Base-by-base conservation (phyloP, 37 sponge, comb jelly and placozoan genomes). In the Dysidea cf. avara region DNA sequence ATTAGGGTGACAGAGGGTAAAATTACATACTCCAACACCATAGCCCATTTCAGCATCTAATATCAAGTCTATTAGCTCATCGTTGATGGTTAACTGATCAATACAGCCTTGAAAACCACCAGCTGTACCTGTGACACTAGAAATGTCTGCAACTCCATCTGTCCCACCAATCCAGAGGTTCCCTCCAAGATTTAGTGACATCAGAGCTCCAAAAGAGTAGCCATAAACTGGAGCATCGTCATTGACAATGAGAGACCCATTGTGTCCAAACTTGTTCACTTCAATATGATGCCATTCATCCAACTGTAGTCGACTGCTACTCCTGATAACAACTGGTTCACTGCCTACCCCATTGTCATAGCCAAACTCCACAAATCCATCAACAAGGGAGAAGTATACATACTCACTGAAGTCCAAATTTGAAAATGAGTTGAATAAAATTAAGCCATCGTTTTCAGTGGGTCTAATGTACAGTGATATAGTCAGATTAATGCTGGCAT, bases 301-400 rank as follows among this genome's bases (percentile, higher is more conserved):
- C 26, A 84, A 35, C 3, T 64, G 40, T 1, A 84, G 25, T 20
- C 46, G 33, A 6, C 12, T 7, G 0, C 39, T 20, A 55, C 78
- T 77, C 2, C 16, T 9, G 18, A 84, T 11, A 7, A 28, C 11
- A 20, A 48, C 31, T 24, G 39, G 13, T 11, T 71, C 71, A 26
- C 81, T 64, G 6, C 81, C 87, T 13, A 86, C 61, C n/a, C n/a
- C n/a, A n/a, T n/a, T n/a, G 29, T 75, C 48, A 46, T 69, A 86
- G 4, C 68, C 4, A 35, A 59, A 69, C 24, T 67, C 56, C 0
- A 80, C 36, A 12, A 30, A 53, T 4, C 74, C 59, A 63, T 75
- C 59, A n/a, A 79, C 47, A 39, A 86, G 57, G 1, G 79, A 53
- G 5, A 86, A 34, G 28, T 76, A 67, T 32, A 86, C 32, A 29